Base-by-base conservation (phyloP, 2,888 invertebrate species). In the Tanypteryx hageni region DNA sequence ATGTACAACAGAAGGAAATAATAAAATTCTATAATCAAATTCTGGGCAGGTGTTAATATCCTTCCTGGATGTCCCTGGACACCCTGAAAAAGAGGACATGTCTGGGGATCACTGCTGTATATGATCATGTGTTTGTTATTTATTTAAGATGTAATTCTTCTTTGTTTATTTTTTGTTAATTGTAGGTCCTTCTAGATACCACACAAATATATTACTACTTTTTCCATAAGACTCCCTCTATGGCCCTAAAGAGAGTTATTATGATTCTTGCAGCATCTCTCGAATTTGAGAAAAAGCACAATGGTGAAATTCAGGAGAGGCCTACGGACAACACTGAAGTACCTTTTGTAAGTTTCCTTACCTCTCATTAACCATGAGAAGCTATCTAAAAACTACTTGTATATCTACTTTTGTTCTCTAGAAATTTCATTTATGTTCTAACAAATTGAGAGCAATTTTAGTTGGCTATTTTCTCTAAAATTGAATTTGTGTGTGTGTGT, bases 251-350 rank as follows among this genome's bases (percentile, higher is more conserved):
- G 95, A 96, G 99, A 94, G 98, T 98, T 27, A 97, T 99, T 16
- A 99, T 99, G 99, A 98, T 99, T 92, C 96, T 99, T 91, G 99
- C 98, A 56, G 99, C 99, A 16, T 99, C 99, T 93, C 97, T 98
- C 94, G 99, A 99, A 95, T 99, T 99, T 96, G 98, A 98, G 94
- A 98, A 97, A 94, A 97, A 97, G 93, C 98, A 98, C 94, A 99
- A 99, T 95, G 98, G 98, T 27, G 99, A 99, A 96, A 97, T 99
- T 94, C 96, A 97, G 93, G 99, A 99, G 95, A 96, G 99, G 94
- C 97, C 98, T 92, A 98, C 98, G 76, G 99, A 99, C 94, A 98
- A 99, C 95, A 97, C 98, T 94, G 99, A 99, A 96, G 97, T 99
- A 93, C 99, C 99, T 93, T 96, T 96, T 95, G 98, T 98, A 96